A percentile compares a stretch with the other conserved stretches of the same genome.
These are phyloP conservation scores for Loxodonta africana DNA, from an alignment of 2,113 vertebrate genomes.

Conservation along the genomic window DNA sequence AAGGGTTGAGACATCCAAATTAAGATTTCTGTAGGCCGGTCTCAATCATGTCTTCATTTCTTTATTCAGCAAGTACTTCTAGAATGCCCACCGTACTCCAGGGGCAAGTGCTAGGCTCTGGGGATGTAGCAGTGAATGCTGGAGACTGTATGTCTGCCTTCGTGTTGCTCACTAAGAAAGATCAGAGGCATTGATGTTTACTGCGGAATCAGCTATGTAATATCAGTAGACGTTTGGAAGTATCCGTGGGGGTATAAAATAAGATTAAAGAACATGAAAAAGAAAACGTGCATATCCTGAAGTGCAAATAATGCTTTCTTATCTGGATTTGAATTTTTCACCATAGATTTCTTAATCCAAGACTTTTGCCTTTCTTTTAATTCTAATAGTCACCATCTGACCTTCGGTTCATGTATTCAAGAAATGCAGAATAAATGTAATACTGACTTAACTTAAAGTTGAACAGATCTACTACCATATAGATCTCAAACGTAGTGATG, in stretches of 20 bases:
- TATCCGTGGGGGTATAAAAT: neutral
- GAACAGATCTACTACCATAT: neutral
- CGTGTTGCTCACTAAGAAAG: neutral
- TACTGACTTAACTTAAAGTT: neutral
- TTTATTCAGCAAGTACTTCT: neutral
- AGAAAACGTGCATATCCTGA: neutral
- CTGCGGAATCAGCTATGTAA: neutral
- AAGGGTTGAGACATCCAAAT: neutral
- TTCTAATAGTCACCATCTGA: neutral
- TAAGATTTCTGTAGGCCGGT: neutral
- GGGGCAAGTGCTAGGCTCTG: neutral
- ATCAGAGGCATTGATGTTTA: neutral
- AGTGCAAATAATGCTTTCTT: neutral
- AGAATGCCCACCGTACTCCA: neutral
- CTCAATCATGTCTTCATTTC: neutral
- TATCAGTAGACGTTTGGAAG: neutral
- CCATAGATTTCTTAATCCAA: neutral
- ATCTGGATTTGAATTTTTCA: neutral
- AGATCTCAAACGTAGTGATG: neutral
- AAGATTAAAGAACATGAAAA: neutral
- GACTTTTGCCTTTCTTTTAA: neutral
- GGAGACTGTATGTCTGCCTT: neutral
- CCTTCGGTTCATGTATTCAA: neutral
- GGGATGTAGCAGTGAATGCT: rapidly evolving
- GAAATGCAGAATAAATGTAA: neutral